A percentile compares a stretch with the other conserved stretches of the same genome.
Conservation (phyloP, 2,888 invertebrate genomes). For the Lathronympha strigana region DNA sequence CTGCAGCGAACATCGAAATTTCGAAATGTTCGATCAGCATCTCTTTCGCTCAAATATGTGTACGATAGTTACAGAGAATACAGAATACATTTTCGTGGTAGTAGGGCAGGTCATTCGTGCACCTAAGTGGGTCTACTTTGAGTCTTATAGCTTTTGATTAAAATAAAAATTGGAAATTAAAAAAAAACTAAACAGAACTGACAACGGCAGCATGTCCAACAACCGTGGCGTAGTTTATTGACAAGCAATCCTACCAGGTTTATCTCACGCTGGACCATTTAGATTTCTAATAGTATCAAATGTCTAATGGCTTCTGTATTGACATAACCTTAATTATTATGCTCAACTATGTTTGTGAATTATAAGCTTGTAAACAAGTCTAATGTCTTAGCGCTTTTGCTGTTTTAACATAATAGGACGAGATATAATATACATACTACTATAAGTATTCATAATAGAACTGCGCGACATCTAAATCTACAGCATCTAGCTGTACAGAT, state of each 20-base stretch:
- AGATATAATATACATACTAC: background rate
- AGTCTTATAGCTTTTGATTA: no score
- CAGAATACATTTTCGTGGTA: no score
- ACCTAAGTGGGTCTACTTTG: no score
- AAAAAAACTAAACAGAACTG: background rate
- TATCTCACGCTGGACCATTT: constrained; percentile 25
- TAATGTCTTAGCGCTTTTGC: constrained; percentile 6
- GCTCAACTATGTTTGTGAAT: constrained; percentile 29
- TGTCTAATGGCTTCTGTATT: constrained; percentile 36
- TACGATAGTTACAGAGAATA: no score
- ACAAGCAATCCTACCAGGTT: constrained; percentile 25
- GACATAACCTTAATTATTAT: constrained; percentile 40
- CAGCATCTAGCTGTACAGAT: no score
- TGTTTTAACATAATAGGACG: constrained; percentile 12
- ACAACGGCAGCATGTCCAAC: background rate
- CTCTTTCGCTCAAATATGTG: no score
- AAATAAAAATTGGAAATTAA: no score
- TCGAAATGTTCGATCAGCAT: no score
- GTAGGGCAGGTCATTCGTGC: no score
- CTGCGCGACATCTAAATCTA: no score
- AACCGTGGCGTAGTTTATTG: constrained; percentile 12
- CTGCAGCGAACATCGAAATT: no score
- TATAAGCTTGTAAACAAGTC: constrained; percentile 16
- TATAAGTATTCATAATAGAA: no score
- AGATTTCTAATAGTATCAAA: constrained; percentile 33